A percentile compares a stretch with the other conserved stretches of the same genome.
phyloP scores from a whole-genome alignment of 1,140 invertebrate genomes.

The Penaeus vannamei region DNA sequence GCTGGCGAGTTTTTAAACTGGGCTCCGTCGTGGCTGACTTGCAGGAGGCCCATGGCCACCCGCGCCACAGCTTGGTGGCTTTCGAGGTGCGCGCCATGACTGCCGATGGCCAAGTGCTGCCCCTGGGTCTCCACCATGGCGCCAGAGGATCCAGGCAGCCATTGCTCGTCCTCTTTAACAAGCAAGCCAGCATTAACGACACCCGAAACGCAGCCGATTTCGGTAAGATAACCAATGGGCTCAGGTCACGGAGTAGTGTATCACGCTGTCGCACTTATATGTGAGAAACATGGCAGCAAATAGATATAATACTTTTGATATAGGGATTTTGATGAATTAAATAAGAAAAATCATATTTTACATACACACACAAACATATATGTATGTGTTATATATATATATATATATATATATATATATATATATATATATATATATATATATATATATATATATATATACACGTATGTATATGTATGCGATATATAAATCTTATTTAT shows the following conservation, averaged over 20 bases:
- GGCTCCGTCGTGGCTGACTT: not conserved
- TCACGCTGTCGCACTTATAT: not conserved
- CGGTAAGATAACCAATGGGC: not conserved
- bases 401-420: not conserved
- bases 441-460: too few species aligned
- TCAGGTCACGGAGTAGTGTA: not conserved
- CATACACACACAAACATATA: not conserved
- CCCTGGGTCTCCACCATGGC: slow-evolving; percentile 46
- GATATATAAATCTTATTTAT: too few species aligned
- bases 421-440: slow-evolving; percentile 18
- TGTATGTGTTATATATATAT: not conserved
- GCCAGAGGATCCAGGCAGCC: slow-evolving; percentile 32
- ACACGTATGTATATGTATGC: too few species aligned
- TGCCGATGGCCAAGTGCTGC: not conserved
- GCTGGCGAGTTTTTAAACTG: slow-evolving; percentile 51
- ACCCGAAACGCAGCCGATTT: not conserved
- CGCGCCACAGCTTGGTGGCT: not conserved
- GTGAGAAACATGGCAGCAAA: not conserved
- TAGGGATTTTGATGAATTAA: not conserved
- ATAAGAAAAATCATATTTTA: not conserved
- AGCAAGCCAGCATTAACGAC: not conserved
- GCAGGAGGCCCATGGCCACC: not conserved
- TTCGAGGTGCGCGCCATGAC: slow-evolving; percentile 32
- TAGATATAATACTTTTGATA: not conserved
- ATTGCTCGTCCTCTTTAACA: slow-evolving; percentile 42